These are phyloP conservation scores for Pedionomus torquatus DNA, from an alignment of 2,113 vertebrate species.

Conservation along the genomic window DNA sequence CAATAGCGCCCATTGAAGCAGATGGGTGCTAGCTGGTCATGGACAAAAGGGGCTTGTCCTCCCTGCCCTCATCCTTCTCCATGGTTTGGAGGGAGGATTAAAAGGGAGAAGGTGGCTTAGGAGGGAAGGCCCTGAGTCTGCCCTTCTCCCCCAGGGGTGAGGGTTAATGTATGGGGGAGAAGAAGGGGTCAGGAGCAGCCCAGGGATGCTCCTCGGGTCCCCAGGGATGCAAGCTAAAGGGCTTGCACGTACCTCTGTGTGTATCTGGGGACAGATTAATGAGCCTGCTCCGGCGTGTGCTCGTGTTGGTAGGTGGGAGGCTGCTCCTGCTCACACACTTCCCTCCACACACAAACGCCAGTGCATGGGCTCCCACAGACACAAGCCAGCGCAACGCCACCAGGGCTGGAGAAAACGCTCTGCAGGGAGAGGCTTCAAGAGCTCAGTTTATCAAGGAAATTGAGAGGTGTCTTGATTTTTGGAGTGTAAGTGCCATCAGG, in stretches of 20 bases:
- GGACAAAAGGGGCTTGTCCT: accelerated
- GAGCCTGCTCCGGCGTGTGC: neutral
- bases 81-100: neutral
- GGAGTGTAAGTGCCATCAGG: neutral
- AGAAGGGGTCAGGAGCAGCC: neutral
- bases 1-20: neutral
- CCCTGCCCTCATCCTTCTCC: neutral
- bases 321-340: neutral
- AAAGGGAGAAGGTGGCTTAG: neutral
- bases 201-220: neutral
- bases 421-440: neutral
- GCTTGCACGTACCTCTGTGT: neutral
- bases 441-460: neutral
- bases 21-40: neutral
- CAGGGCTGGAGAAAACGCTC: neutral
- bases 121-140: neutral
- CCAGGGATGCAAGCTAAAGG: neutral
- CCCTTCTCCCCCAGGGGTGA: neutral
- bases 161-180: neutral
- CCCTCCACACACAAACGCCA: neutral
- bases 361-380: neutral
- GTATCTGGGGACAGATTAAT: neutral
- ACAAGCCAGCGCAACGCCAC: neutral
- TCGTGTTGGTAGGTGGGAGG: neutral
- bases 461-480: neutral